Conservation (phyloP, 2,888 invertebrate species). For the Limenitis camilla region DNA sequence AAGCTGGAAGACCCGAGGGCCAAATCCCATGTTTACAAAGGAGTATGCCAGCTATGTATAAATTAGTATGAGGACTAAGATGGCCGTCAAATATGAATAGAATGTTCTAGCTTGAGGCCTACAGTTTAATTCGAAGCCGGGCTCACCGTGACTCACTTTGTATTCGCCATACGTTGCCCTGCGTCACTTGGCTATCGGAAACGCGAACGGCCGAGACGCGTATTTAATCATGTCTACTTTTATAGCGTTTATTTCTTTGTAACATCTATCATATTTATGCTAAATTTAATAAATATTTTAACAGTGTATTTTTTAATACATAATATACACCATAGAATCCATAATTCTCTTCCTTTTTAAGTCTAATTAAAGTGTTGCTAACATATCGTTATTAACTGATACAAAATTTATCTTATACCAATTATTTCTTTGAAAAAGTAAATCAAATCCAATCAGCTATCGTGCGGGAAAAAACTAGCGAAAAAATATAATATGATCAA, state of each 20-base stretch:
- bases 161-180: constrained; percentile 51
- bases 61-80: constrained; percentile 21
- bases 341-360: no score
- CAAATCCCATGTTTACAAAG: constrained; percentile 1
- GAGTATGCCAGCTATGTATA: constrained; percentile 4
- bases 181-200: constrained; percentile 68
- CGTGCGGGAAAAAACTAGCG: no score
- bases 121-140: constrained; percentile 24
- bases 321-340: no score
- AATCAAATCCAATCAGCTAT: no score
- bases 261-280: constrained; percentile 1
- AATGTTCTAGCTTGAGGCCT: constrained; percentile 28
- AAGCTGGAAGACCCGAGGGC: neutral
- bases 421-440: no score
- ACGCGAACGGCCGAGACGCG: constrained; percentile 56
- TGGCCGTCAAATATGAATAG: constrained; percentile 27
- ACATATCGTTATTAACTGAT: no score
- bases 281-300: no score
- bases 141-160: constrained; percentile 42
- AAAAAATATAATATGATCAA: no score
- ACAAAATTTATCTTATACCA: no score
- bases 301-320: no score
- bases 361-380: no score
- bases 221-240: constrained; percentile 50
- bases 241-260: constrained; percentile 14